Evolutionary conservation across 2,888 invertebrate genomes (phyloP), one percentile per base, ranked within the genome.

Genomic region (Drosophila nr. medialis): DNA sequence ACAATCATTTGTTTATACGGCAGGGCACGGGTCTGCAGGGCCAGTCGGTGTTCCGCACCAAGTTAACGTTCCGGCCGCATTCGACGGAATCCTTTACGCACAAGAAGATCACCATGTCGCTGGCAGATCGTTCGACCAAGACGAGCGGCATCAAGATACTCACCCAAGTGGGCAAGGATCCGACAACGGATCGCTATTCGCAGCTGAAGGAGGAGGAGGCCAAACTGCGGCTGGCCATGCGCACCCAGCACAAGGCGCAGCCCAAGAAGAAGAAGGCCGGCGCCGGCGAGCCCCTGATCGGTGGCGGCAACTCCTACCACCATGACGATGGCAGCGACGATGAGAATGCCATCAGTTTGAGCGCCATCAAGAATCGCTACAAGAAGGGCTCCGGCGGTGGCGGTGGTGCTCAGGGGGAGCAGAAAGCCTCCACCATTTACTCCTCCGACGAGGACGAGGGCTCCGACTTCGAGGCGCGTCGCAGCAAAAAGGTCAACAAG

Each of bases 71-170:
- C 96, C 95, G 99, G 50, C 99, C 99, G 0, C 99, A 99, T 92
- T 99, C 99, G 0, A 99, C 99, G 0, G 99, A 99, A 92, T 99
- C 99, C 29, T 98, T 99, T 93, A 99, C 99, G 0, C 99, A 99
- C 93, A 95, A 99, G 81, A 99, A 99, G 95, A 99, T 99, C 97
- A 99, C 99, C 0, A 95, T 99, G 93, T 99, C 99, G 0, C 94
- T 99, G 81, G 99, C 99, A 0, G 99, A 99, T 93, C 95, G 99
- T 61, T 97, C 98, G 50, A 96, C 97, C 59, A 99, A 99, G 93
- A 97, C 98, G 0, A 96, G 97, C 1, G 98, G 98, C 59, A 99
- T 99, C 90, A 99, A 99, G 94, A 98, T 99, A 64, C 94, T 99
- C 81, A 98, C 98, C 1, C 98, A 97, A 93, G 93, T 93, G 30